phyloP scores from a whole-genome alignment of 2,113 vertebrate species.

The Empidonax alnorum region DNA sequence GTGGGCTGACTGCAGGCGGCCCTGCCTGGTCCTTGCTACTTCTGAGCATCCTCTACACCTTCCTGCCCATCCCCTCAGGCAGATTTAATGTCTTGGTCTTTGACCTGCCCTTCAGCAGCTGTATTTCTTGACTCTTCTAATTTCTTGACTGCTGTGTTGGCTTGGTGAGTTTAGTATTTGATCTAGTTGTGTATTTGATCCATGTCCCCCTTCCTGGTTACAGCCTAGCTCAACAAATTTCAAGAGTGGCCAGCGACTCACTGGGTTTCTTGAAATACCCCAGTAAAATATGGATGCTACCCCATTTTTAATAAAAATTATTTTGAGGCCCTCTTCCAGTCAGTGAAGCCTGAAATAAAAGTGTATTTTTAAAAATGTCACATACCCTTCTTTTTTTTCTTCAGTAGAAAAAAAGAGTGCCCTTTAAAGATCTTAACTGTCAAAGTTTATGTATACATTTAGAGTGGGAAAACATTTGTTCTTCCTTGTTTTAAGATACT shows the following conservation, averaged over 20 bases:
- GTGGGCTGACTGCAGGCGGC: background rate
- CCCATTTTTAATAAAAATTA: background rate
- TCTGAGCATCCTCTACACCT: background rate
- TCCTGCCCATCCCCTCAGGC: background rate
- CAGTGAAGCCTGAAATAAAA: background rate
- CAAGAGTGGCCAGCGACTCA: background rate
- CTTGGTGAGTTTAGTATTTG: background rate
- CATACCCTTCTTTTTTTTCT: rapidly evolving
- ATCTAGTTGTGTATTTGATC: background rate
- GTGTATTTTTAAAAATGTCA: background rate
- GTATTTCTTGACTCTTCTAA: background rate
- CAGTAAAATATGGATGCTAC: background rate
- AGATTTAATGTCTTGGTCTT: background rate
- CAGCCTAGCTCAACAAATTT: background rate
- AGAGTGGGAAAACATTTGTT: background rate
- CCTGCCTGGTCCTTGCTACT: rapidly evolving
- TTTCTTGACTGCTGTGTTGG: background rate
- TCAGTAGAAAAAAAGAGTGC: background rate
- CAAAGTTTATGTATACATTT: background rate
- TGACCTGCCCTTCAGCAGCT: background rate
- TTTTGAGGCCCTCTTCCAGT: background rate
- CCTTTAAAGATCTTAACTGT: background rate
- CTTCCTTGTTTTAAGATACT: background rate
- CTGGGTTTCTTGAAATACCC: background rate
- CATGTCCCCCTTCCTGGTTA: background rate